phyloP scores from a whole-genome alignment of 1,140 invertebrate genomes.

The Ceratina calcarata region DNA sequence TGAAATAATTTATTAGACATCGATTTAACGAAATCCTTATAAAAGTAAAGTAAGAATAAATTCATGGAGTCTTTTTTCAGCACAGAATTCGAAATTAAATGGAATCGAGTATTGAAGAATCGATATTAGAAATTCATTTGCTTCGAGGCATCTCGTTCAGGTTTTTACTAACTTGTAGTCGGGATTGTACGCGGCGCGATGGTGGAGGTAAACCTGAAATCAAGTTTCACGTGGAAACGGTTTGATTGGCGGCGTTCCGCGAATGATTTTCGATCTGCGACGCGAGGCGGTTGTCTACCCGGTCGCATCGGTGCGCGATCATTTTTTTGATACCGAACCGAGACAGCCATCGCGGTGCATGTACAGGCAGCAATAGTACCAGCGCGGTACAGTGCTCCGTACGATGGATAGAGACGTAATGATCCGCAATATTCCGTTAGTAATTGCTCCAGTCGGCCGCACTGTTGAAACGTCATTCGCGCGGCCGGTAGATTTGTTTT shows the following conservation, averaged over 20 bases:
- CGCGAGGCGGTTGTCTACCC: constrained; percentile 48
- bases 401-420: constrained; percentile 60
- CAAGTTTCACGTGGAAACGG: constrained; percentile 59
- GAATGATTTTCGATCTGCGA: constrained; percentile 63
- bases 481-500: constrained; percentile 63
- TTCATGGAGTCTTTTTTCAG: too few species aligned
- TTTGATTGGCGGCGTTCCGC: constrained; percentile 65
- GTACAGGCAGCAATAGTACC: too few species aligned
- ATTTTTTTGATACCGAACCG: constrained; percentile 53
- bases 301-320: constrained; percentile 27
- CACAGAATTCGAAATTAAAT: too few species aligned
- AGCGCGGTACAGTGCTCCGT: background rate
- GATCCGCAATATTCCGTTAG: constrained; percentile 63
- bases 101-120: too few species aligned
- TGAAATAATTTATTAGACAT: too few species aligned
- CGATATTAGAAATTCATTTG: too few species aligned
- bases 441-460: constrained; percentile 64
- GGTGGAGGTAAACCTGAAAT: constrained; percentile 38
- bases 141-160: too few species aligned
- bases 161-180: too few species aligned
- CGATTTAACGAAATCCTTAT: too few species aligned
- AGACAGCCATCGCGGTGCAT: constrained; percentile 25
- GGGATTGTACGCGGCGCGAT: background rate
- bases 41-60: too few species aligned
- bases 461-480: constrained; percentile 64